Base-by-base conservation (phyloP, 2,113 vertebrate genomes). In the Proterorhinus semilunaris region DNA sequence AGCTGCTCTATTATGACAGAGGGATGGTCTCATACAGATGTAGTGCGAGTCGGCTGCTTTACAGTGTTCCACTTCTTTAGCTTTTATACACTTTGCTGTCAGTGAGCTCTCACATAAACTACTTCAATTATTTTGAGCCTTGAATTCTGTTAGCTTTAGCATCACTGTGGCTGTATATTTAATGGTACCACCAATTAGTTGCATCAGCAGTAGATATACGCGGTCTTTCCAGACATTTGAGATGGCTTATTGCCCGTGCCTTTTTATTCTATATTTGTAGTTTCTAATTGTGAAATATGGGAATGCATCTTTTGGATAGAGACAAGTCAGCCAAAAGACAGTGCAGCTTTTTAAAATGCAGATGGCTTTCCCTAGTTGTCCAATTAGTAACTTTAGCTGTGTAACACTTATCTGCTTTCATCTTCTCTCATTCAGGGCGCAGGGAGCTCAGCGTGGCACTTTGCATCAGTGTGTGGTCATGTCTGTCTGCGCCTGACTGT, bases 331-430 rank as follows among this genome's bases (percentile, higher is more conserved):
- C 83, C 79, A 90, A 86, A 70, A 72, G 79, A 58, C 81, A 85
- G 52, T 62, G 64, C 74, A 68, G 66, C 69, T 62, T 84, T 86
- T 90, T 87, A 83, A 87, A 88, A 90, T 85, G 74, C 79, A 88
- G 84, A 89, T 87, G 81, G 76, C 86, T 87, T 88, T 89, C 90
- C 90, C 89, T 90, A 76, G 90, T 90, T 86, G 87, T 83, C 83
- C 86, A 92, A 91, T 93, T 91, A 92, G 89, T 87, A 85, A 86
- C 80, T 88, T 86, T 72, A 85, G 76, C 78, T 82, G 58, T 84
- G 78, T 70, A 89, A 88, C 81, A 84, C 79, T 88, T 92, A 87
- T 85, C 66, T 87, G 66, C 83, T 84, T 88, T 89, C 81, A 88
- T 90, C 74, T 91, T 73, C 55, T 88, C 80, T 89, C 71, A 74